Evolutionary conservation across 2,797 vertebrate genomes (phyloP), one percentile per base, ranked within the genome.

Genomic region (Notolabrus celidotus): DNA sequence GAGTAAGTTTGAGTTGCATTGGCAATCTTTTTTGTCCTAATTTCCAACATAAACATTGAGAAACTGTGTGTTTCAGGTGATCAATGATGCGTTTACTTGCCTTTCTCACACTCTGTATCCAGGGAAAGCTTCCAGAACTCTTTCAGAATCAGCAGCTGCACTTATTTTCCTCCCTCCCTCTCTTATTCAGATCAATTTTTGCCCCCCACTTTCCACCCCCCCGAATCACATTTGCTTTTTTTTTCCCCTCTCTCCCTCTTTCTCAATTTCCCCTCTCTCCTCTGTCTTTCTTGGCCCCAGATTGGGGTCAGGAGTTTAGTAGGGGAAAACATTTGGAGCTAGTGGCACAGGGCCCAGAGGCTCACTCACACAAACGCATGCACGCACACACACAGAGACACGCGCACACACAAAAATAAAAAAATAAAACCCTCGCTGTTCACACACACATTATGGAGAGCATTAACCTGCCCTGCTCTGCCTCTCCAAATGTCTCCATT

Each of bases 291-390:
- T 93, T 91, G 91, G 91, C 90, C 87, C 83, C 86, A 91, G 87
- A 92, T 86, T 89, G 88, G 86, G 93, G 93, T 94, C 92, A 92
- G 84, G 84, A 93, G 93, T 94, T 94, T 93, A 94, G 90, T 92
- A 89, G 93, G 91, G 89, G 88, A 93, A 92, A 93, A 91, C 91
- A 91, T 93, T 93, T 88, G 77, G 86, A 93, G 89, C 80, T 38
- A 29, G 88, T 91, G 92, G 92, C 92, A 89, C 83, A 1, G 81
- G 88, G 92, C 92, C 91, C 90, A 83, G 89, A 91, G 83, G 74
- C 82, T 86, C 86, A 86, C 55, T 9, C 46, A 7, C 46, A 1
- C 41, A 1, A 41, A 10, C n/a, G 1, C 39, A n/a, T 39, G 41
- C 39, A n/a, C 16, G 1, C 39, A 41, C 17, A 17, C 41, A 20